Percentiles rank a stretch among this genome's conserved stretches.
These are phyloP conservation scores for Microcebus tavaratra DNA, from an alignment of 2,113 vertebrate genomes.

Conservation along the genomic window DNA sequence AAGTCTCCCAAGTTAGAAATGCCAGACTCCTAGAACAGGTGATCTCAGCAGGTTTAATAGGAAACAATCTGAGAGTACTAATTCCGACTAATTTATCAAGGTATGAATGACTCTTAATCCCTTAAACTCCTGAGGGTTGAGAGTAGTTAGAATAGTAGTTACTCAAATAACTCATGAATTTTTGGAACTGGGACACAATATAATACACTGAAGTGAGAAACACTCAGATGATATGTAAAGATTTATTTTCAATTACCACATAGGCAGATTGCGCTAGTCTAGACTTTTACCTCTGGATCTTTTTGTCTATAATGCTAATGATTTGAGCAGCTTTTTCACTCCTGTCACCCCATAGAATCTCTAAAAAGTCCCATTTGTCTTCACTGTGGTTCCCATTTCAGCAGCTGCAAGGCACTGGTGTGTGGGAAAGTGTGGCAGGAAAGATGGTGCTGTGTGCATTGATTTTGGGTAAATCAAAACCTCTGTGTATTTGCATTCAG, in stretches of 20 bases:
- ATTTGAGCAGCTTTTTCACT: neutral
- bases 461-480: conserved; percentile 43
- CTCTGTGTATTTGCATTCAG: conserved; percentile 58
- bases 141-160: neutral
- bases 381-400: conserved; percentile 17
- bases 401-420: neutral
- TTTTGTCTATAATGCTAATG: neutral
- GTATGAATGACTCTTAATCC: neutral
- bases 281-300: neutral
- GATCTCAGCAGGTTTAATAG: neutral
- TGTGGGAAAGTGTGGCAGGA: conserved; percentile 6
- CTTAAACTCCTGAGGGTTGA: conserved; percentile 12
- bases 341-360: neutral
- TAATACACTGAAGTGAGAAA: neutral
- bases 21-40: neutral
- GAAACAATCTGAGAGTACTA: neutral
- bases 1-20: neutral
- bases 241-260: neutral
- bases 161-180: neutral
- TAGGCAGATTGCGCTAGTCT: neutral
- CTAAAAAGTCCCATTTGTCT: neutral
- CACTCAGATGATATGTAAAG: neutral
- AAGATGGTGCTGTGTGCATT: neutral
- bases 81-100: neutral
- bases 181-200: neutral